phyloP scores from a whole-genome alignment of 1,140 invertebrate species.

The Geopemphigus sp. region DNA sequence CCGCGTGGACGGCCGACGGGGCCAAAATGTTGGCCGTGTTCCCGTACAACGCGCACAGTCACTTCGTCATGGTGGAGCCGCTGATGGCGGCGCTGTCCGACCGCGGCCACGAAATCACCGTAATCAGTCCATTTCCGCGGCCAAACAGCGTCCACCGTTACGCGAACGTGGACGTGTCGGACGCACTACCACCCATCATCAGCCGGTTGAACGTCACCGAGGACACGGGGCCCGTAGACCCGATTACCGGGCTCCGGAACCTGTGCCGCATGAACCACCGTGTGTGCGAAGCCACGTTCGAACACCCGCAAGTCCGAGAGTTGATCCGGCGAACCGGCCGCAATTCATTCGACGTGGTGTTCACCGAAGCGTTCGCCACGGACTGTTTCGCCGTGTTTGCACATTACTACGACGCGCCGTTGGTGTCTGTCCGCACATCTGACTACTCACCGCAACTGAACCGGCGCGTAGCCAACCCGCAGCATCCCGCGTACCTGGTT shows the following conservation, averaged over 20 bases:
- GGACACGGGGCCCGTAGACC: background rate
- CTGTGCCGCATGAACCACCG: conserved; percentile 36
- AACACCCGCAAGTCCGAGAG: background rate
- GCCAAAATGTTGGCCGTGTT: conserved; percentile 54
- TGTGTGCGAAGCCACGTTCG: conserved; percentile 35
- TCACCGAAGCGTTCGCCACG: conserved; percentile 52
- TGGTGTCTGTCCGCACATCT: conserved; percentile 56
- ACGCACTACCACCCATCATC: conserved; percentile 38
- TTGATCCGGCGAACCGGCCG: background rate
- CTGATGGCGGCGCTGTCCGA: conserved; percentile 53
- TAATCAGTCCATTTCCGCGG: conserved; percentile 56
- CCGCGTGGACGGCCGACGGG: conserved; percentile 46
- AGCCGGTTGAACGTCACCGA: conserved; percentile 18
- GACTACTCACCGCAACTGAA: conserved; percentile 55
- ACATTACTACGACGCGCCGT: conserved; percentile 55
- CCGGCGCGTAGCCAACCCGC: conserved; percentile 54
- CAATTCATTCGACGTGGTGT: conserved; percentile 53
- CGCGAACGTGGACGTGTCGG: conserved; percentile 56
- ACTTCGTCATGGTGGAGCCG: conserved; percentile 56
- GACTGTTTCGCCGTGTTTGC: conserved; percentile 54
- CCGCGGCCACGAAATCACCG: conserved; percentile 54
- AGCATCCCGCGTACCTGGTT: conserved; percentile 52
- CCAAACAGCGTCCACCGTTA: conserved; percentile 57
- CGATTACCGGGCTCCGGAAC: background rate
- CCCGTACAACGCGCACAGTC: conserved; percentile 54